Conservation (phyloP, 1,140 invertebrate species). For the Polyergus mexicanus region DNA sequence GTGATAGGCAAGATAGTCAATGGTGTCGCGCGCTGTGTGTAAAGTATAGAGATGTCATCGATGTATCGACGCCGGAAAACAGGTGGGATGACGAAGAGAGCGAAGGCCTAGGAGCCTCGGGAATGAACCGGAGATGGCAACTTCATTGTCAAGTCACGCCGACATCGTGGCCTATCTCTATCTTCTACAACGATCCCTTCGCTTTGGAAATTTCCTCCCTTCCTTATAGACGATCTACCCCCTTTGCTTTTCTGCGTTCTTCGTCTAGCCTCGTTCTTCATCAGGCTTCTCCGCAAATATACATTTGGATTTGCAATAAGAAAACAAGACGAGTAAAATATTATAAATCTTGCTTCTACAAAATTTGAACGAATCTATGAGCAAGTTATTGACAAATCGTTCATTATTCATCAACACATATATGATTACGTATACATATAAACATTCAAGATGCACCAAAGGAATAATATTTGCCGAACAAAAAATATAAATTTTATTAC, state of each 20-base stretch:
- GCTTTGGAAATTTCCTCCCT: slow-evolving; percentile 56
- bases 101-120: slow-evolving; percentile 36
- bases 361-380: not conserved
- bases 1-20: slow-evolving; percentile 64
- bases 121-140: slow-evolving; percentile 79
- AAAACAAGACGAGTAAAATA: not conserved
- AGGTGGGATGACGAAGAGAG: slow-evolving; percentile 60
- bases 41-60: slow-evolving; percentile 31
- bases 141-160: slow-evolving; percentile 86
- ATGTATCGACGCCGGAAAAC: slow-evolving; percentile 55
- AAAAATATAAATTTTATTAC: not conserved
- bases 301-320: slow-evolving; percentile 1
- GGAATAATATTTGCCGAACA: not conserved
- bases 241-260: not conserved
- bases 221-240: slow-evolving; percentile 23
- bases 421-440: not conserved
- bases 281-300: not conserved
- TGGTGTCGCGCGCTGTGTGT: slow-evolving; percentile 37
- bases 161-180: slow-evolving; percentile 85
- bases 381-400: not conserved
- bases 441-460: not conserved
- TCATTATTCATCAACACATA: not conserved
- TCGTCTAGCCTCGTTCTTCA: not conserved
- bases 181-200: slow-evolving; percentile 80
- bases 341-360: not conserved